Percentiles rank a stretch among this genome's conserved stretches.
These are phyloP conservation scores for Furnarius figulus DNA, from an alignment of 2,113 vertebrate genomes.

Conservation along the genomic window DNA sequence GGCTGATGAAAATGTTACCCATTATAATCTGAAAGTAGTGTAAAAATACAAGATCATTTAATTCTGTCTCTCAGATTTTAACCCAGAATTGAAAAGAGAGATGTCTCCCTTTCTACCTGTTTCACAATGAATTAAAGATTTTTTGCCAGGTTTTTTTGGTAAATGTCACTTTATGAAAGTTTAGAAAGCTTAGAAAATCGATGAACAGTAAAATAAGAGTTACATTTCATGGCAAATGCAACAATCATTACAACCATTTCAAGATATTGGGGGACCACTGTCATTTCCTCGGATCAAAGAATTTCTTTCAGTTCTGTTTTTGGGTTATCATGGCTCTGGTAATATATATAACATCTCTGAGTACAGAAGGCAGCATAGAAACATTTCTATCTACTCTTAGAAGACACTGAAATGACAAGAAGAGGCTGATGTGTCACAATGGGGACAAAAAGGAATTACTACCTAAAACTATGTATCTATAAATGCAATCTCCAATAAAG, in stretches of 20 bases:
- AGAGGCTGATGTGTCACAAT: background rate
- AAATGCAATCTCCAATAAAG: conserved; percentile 31
- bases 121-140: background rate
- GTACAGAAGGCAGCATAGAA: background rate
- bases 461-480: background rate
- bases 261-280: background rate
- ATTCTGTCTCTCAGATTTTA: background rate
- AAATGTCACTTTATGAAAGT: background rate
- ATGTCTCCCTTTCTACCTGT: background rate
- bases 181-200: background rate
- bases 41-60: background rate
- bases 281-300: background rate
- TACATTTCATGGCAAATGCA: background rate
- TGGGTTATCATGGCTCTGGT: background rate
- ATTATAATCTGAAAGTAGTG: background rate
- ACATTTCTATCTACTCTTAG: background rate
- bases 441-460: background rate
- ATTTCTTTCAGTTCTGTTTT: background rate
- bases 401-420: background rate
- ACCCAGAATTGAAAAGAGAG: background rate
- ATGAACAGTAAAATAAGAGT: background rate
- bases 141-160: background rate
- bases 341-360: background rate
- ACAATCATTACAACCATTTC: background rate
- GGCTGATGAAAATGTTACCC: background rate